Percentiles rank a stretch among this genome's conserved stretches.
Conservation (phyloP, 1,140 invertebrate species). For the Drosophila lini region DNA sequence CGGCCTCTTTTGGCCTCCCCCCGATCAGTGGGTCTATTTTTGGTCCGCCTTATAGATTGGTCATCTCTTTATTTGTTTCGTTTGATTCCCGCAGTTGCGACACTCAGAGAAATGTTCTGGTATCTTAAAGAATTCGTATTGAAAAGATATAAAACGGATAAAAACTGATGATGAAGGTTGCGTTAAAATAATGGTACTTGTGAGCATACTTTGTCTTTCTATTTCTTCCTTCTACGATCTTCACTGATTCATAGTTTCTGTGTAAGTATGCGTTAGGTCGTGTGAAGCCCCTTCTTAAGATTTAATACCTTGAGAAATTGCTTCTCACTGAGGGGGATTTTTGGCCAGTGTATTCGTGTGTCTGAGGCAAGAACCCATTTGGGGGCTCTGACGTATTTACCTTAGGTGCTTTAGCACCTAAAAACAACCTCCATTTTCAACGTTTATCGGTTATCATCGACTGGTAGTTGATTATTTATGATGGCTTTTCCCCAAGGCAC, state of each 20-base stretch:
- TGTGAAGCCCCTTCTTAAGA: slow-evolving; percentile 6
- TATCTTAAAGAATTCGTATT: neutral
- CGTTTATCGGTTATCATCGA: slow-evolving; percentile 24
- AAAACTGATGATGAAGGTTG: neutral
- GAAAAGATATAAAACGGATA: neutral
- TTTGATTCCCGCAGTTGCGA: neutral
- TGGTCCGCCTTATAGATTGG: slow-evolving; percentile 46
- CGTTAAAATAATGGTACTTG: neutral
- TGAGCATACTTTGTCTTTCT: neutral
- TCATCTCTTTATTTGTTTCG: slow-evolving; percentile 26
- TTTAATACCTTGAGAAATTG: slow-evolving; percentile 6
- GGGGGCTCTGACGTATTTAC: slow-evolving; percentile 20
- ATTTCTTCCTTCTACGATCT: neutral
- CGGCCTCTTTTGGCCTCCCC: slow-evolving; percentile 19
- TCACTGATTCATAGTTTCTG: neutral
- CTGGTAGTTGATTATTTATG: slow-evolving; percentile 38
- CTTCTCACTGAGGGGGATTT: slow-evolving; percentile 5
- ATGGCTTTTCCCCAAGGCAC: slow-evolving; percentile 53
- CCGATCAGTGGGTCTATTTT: slow-evolving; percentile 54
- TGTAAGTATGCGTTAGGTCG: neutral
- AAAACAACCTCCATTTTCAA: neutral
- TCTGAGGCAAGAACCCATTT: slow-evolving; percentile 24
- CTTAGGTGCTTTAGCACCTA: slow-evolving; percentile 11
- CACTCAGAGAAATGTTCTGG: slow-evolving; percentile 6
- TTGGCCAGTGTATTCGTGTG: slow-evolving; percentile 5